phyloP scores from a whole-genome alignment of 2,113 vertebrate species.

The Sinocyclocheilus grahami region DNA sequence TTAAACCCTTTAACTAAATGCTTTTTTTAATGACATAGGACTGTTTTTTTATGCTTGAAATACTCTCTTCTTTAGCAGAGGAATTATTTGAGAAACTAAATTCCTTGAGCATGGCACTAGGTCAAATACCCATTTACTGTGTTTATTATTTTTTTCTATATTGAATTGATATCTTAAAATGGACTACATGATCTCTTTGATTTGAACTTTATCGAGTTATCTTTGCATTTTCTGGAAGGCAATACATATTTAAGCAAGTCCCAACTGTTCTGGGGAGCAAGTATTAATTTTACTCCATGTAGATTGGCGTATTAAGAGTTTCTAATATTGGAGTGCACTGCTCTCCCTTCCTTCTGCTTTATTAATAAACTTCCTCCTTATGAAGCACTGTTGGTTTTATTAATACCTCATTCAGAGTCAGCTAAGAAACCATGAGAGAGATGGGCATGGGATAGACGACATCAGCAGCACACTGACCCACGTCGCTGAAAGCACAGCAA shows the following conservation, averaged over 20 bases:
- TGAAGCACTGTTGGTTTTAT: background rate
- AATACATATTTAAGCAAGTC: background rate
- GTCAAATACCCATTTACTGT: background rate
- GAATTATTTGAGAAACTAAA: background rate
- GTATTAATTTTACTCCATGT: slow-evolving; percentile 46
- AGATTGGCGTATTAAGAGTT: slow-evolving; percentile 12
- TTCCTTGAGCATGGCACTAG: background rate
- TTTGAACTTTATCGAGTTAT: background rate
- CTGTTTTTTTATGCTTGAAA: background rate
- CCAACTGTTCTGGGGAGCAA: slow-evolving; percentile 41
- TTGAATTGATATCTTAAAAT: slow-evolving; percentile 8
- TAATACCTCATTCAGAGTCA: slow-evolving; percentile 66
- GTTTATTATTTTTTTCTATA: background rate
- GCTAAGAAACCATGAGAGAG: slow-evolving; percentile 73
- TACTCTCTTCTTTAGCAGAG: background rate
- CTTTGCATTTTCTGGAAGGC: background rate
- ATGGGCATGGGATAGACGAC: slow-evolving; percentile 65
- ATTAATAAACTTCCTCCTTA: slow-evolving; percentile 22
- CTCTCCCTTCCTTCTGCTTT: slow-evolving; percentile 5
- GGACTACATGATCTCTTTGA: background rate
- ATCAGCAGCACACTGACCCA: slow-evolving; percentile 57
- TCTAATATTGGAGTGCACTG: slow-evolving; percentile 29
- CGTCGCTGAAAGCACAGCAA: slow-evolving; percentile 58
- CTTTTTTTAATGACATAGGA: background rate
- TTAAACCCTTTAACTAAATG: background rate